These are phyloP conservation scores for Helicoverpa assulta DNA, from an alignment of 2,888 invertebrate genomes.

Conservation along the genomic window DNA sequence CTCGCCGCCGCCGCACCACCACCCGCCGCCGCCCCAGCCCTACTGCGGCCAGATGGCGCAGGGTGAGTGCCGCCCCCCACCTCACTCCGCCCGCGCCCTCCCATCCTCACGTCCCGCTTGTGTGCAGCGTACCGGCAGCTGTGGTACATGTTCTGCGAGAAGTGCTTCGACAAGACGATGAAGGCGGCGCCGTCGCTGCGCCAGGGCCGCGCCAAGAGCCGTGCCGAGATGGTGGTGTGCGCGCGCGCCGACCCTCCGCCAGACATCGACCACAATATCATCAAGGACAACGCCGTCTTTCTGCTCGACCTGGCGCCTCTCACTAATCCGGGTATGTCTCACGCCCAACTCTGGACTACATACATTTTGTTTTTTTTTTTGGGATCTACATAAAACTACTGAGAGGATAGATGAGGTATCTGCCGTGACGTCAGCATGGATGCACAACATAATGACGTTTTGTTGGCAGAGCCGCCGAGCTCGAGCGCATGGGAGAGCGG, in stretches of 20 bases:
- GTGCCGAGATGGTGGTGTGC: slow-evolving; percentile 66
- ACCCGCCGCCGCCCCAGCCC: slow-evolving; percentile 63
- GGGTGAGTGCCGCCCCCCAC: slow-evolving; percentile 62
- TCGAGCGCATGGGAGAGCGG: slow-evolving; percentile 70
- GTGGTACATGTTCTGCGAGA: slow-evolving; percentile 98
- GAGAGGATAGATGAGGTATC: too few species aligned
- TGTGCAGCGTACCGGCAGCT: slow-evolving; percentile 90
- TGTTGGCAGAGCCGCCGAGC: slow-evolving; percentile 71
- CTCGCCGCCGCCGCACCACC: slow-evolving; percentile 68
- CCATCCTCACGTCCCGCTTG: too few species aligned
- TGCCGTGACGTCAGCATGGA: too few species aligned
- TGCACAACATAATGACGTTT: not conserved
- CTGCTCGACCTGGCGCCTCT: slow-evolving; percentile 96
- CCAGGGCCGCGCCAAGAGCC: slow-evolving; percentile 71
- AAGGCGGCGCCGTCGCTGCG: slow-evolving; percentile 82
- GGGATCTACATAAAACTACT: too few species aligned
- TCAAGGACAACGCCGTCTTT: slow-evolving; percentile 98
- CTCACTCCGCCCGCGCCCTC: too few species aligned
- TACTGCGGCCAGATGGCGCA: slow-evolving; percentile 81
- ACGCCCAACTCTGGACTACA: too few species aligned
- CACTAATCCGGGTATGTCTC: slow-evolving; percentile 81
- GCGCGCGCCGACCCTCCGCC: slow-evolving; percentile 63
- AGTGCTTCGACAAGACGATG: slow-evolving; percentile 94
- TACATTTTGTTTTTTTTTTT: too few species aligned
- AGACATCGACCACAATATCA: slow-evolving; percentile 91